Evolutionary conservation across 2,888 invertebrate species (phyloP).

Genomic region (Thalpophila matura): DNA sequence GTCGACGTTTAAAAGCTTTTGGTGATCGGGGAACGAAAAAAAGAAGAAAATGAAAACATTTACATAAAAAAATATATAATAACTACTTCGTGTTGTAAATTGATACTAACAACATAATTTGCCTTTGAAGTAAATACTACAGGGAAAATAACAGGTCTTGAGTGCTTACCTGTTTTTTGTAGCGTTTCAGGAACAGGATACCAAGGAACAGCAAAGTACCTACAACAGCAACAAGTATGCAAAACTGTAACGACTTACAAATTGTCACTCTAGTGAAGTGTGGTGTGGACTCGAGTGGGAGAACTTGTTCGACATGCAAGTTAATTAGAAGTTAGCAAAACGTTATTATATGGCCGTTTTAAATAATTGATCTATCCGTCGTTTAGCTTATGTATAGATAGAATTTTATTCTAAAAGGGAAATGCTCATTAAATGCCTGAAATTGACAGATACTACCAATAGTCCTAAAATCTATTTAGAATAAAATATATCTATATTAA

Average conservation of each 20-base stretch:
- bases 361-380: no score
- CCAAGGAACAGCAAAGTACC: constrained; percentile 27
- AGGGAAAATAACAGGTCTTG: constrained; percentile 34
- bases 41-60: not conserved
- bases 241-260: constrained; percentile 18
- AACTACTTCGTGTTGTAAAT: constrained; percentile 25
- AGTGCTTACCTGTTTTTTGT: constrained; percentile 32
- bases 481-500: no score
- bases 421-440: no score
- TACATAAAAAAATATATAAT: not conserved
- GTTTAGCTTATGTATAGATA: no score
- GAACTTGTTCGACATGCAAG: constrained; percentile 13
- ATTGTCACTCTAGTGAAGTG: constrained; percentile 18
- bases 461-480: no score
- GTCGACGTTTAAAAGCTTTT: not conserved
- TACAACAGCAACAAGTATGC: constrained; percentile 42
- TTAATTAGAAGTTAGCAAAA: constrained; percentile 1
- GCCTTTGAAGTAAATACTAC: constrained; percentile 30
- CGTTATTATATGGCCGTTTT: not conserved
- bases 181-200: constrained; percentile 20
- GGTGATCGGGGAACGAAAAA: not conserved
- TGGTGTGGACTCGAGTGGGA: not conserved
- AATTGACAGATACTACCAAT: no score
- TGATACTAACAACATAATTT: constrained; percentile 34
- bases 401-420: no score